Base-by-base conservation (phyloP, 2,888 invertebrate species). In the Epirrita christyi region DNA sequence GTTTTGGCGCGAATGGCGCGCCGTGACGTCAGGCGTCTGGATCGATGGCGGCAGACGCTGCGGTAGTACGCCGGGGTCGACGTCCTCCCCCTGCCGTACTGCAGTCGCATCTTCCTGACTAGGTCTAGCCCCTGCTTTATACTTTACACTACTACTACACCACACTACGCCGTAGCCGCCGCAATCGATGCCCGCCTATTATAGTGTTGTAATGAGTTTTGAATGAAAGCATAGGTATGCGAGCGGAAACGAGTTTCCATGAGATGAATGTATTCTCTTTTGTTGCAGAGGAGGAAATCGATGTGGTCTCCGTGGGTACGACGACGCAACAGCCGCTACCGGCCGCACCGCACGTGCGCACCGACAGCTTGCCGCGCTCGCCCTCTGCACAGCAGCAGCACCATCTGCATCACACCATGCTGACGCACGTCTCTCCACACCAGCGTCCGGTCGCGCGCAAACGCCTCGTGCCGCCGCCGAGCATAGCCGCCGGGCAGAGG, bases 251-350 rank as follows among this genome's bases (percentile, higher is more conserved):
- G 27, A 38, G 32, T 27, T 34, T 9, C 32, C 47, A 43, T 52
- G 10, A 38, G n/a, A 50, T 60, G 82, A 67, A 81, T 72, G 50
- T 45, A 34, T 69, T 87, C 71, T 90, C 83, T 69, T 63, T 89
- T 93, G 91, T 94, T 94, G 63, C 94, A 95, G 96, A 95, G 81
- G 97, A 97, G 88, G 96, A 96, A 93, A 97, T 97, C 76, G 97
- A 97, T 81, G 97, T 97, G 51, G 97, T 96, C 50, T 95, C 95
- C 0, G 88, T 95, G 65, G 94, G 94, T 80, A 85, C 80, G 40
- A 76, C 76, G 51, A 82, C 76, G 51, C 83, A 80, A 60, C 83
- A 81, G 62, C 81, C 81, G 36, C 62, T 88, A 65, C 74, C 81
- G 45, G 66, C 81, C 73, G 70, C 79, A 45, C 61, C 81, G 28